phyloP scores from a whole-genome alignment of 2,797 vertebrate genomes.

The Onychomys torridus region DNA sequence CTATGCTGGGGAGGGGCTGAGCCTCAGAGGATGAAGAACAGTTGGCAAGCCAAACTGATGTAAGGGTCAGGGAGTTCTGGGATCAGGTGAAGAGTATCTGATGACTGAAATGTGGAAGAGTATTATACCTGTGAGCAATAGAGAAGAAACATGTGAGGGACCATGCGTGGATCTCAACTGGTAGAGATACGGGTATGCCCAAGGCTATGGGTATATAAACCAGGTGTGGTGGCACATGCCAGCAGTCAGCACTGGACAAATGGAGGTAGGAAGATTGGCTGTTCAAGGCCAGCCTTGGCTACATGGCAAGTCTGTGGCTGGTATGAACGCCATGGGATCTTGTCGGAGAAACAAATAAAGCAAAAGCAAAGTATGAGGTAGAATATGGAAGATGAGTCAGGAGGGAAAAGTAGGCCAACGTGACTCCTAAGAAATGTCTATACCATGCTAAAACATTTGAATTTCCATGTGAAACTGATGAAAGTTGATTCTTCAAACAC shows the following conservation, averaged over 20 bases:
- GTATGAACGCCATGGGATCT: not conserved
- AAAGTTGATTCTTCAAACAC: not conserved
- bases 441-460: not conserved
- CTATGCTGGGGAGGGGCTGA: not conserved
- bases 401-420: not conserved
- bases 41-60: not conserved
- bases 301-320: not conserved
- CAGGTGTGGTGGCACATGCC: too few relatives aligned
- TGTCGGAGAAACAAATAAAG: not conserved
- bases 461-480: not conserved
- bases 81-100: not conserved
- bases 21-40: not conserved
- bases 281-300: not conserved
- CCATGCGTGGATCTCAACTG: not conserved
- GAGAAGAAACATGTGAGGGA: not conserved
- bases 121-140: not conserved
- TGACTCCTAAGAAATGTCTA: not conserved
- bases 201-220: not conserved
- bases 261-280: too few relatives aligned
- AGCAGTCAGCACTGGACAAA: not conserved
- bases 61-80: not conserved
- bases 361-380: not conserved
- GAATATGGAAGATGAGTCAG: not conserved
- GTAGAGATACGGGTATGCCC: not conserved
- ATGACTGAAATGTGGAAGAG: not conserved